Evolutionary conservation across 2,888 invertebrate genomes (phyloP), one percentile per base, ranked within the genome.

Genomic region (Liposcelis brunnea): DNA sequence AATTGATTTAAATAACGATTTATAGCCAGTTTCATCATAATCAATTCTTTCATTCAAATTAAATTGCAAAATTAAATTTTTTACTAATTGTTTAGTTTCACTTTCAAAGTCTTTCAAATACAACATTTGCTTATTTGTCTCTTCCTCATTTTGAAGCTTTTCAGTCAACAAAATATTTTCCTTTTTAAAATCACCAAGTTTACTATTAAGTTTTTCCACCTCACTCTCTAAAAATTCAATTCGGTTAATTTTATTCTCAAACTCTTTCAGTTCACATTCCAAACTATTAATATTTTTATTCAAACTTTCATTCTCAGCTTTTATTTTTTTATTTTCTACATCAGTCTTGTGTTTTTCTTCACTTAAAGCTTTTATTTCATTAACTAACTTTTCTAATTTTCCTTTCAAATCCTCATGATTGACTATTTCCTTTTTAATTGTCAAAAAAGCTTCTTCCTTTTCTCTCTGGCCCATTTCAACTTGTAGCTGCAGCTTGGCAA

Each of bases 371-470:
- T 52, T 54, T 51, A 56, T 46, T 33, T 53, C 52, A 12, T 51
- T 45, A 49, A 45, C 15, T 44, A 15, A 34, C 11, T 52, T 42
- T 37, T 44, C 47, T 10, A 47, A 21, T 12, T 43, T 19, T 42
- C 47, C 47, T 47, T 55, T 56, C 47, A 59, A 56, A 37, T 55
- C 48, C 49, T 61, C 61, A 10, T 60, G 47, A 2, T 51, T 46
- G 31, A 59, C 56, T 2, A 56, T 42, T 37, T 49, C 49, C 19
- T 50, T 36, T 46, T 58, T 54, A 5, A 55, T 46, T 44, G 21
- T 55, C 42, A 61, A 58, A 55, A 64, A 61, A 5, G 55, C 50
- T 34, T 65, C 47, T 36, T 49, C 52, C 32, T 55, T 53, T 49
- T 57, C 60, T 1, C 62, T 49, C 8, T 26, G 26, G 5, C 26